Conservation (phyloP, 1,140 invertebrate genomes). For the Cotesia vestalis region DNA sequence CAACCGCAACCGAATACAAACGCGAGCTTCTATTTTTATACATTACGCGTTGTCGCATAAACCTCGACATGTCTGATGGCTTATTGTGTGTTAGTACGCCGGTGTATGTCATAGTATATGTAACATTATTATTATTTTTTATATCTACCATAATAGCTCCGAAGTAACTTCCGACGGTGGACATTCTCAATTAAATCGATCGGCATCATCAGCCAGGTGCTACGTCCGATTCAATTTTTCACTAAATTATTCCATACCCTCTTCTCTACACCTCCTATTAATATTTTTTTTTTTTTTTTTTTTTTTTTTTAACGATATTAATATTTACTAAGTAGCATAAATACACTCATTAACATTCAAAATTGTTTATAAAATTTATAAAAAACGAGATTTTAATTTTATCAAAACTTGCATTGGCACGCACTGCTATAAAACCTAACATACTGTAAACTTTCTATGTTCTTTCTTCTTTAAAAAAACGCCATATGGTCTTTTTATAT, state of each 20-base stretch:
- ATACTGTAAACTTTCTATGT: slow-evolving; percentile 39
- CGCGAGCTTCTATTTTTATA: no score
- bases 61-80: neutral
- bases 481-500: slow-evolving; percentile 47
- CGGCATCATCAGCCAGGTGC: slow-evolving; percentile 11
- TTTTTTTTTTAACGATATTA: no score
- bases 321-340: no score
- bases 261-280: no score
- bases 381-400: neutral
- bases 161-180: neutral
- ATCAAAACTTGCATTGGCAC: neutral
- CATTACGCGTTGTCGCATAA: no score
- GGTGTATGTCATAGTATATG: no score
- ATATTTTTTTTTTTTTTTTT: no score
- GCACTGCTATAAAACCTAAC: slow-evolving; percentile 38
- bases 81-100: neutral
- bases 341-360: no score
- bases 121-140: neutral
- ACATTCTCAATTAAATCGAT: slow-evolving; percentile 38
- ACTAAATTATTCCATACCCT: neutral
- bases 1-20: no score
- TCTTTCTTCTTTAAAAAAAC: slow-evolving; percentile 45
- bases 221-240: neutral
- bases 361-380: no score
- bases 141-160: neutral